Evolutionary conservation across 2,888 invertebrate species (phyloP).

Genomic region (Sipha maydis): DNA sequence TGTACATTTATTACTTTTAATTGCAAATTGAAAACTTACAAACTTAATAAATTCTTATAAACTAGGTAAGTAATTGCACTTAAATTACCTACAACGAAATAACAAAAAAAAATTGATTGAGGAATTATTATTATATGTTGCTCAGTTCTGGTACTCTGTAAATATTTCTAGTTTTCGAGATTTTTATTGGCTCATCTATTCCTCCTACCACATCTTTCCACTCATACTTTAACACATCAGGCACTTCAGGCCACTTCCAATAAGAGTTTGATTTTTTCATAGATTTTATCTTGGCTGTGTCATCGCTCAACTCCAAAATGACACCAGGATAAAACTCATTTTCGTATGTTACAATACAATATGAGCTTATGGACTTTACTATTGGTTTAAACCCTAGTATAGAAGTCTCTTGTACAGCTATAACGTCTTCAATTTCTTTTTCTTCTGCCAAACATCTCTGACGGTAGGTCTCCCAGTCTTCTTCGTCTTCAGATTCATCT

Average conservation of each 20-base stretch:
- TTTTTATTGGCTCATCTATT: not conserved
- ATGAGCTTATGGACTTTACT: slow-evolving; percentile 46
- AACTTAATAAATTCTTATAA: not conserved
- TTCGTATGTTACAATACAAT: slow-evolving; percentile 10
- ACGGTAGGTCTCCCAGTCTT: not conserved
- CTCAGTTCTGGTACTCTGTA: not conserved
- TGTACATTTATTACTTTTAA: too few species aligned
- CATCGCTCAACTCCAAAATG: not conserved
- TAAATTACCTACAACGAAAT: not conserved
- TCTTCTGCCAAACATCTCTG: slow-evolving; percentile 2
- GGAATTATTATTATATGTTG: not conserved
- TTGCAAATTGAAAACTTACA: not conserved
- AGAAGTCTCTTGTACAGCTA: not conserved
- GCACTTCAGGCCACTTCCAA: slow-evolving; percentile 21
- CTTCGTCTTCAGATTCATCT: slow-evolving; percentile 11
- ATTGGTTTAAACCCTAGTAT: not conserved
- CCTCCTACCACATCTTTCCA: slow-evolving; percentile 10
- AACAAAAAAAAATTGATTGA: not conserved
- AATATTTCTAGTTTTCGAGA: slow-evolving; percentile 4
- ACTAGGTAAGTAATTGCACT: not conserved
- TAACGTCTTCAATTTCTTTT: slow-evolving; percentile 63
- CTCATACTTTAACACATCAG: not conserved
- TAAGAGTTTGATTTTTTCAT: slow-evolving; percentile 18
- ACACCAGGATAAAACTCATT: not conserved
- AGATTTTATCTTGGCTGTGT: not conserved